These are phyloP conservation scores for Takifugu flavidus DNA, from an alignment of 2,113 vertebrate species.

Conservation along the genomic window DNA sequence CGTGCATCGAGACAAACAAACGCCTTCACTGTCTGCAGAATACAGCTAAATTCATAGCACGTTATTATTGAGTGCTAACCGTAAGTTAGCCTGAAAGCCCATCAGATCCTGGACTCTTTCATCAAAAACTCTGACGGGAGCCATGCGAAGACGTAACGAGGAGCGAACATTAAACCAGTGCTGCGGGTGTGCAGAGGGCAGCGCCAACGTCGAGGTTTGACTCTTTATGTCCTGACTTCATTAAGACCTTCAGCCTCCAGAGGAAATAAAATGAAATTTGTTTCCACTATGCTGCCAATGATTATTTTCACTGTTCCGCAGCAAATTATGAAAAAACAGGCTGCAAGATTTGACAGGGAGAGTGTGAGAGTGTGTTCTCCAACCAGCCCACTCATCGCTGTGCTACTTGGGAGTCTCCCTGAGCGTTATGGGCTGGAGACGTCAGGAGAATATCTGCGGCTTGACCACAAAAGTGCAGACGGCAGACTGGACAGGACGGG, in stretches of 20 bases:
- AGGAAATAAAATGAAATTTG: slow-evolving; percentile 12
- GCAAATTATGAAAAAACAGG: slow-evolving; percentile 35
- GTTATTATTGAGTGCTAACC: slow-evolving; percentile 1
- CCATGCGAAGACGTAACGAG: slow-evolving; percentile 28
- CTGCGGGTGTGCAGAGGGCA: slow-evolving; percentile 15
- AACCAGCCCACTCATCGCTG: slow-evolving; percentile 44
- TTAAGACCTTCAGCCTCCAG: slow-evolving; percentile 26
- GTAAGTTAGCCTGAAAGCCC: background rate
- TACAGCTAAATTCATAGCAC: slow-evolving; percentile 7
- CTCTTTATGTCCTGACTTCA: slow-evolving; percentile 41
- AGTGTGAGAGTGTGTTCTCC: slow-evolving; percentile 52
- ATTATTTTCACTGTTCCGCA: slow-evolving; percentile 6
- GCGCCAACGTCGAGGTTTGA: slow-evolving; percentile 33
- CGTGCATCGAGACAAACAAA: slow-evolving; percentile 69
- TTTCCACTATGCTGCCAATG: slow-evolving; percentile 26
- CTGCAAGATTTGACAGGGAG: slow-evolving; percentile 41
- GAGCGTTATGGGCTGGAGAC: slow-evolving; percentile 46
- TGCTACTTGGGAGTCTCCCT: slow-evolving; percentile 54
- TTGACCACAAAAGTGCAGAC: slow-evolving; percentile 30
- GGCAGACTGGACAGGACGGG: slow-evolving; percentile 39
- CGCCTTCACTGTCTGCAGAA: slow-evolving; percentile 41
- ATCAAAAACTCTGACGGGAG: slow-evolving; percentile 24
- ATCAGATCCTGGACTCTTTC: background rate
- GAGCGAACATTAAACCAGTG: slow-evolving; percentile 13
- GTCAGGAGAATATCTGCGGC: slow-evolving; percentile 56